Conservation (phyloP, 2,113 vertebrate species). For the Hyperoodon ampullatus region DNA sequence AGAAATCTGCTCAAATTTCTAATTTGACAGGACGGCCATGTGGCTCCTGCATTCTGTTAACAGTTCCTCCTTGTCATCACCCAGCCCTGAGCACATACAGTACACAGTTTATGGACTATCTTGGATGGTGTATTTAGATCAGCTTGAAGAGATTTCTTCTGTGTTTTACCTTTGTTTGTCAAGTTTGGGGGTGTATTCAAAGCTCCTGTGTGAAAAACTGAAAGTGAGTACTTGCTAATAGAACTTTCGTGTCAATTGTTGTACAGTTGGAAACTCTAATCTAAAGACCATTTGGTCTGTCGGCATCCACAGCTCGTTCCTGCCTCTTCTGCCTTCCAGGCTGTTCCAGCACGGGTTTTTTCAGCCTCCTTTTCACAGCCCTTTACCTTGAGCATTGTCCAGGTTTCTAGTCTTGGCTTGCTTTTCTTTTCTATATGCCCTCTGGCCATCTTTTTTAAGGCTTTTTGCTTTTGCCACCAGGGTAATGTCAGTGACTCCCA, state of each 20-base stretch:
- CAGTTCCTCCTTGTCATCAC: slow-evolving; percentile 83
- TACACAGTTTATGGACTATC: slow-evolving; percentile 77
- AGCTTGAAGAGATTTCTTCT: slow-evolving; percentile 72
- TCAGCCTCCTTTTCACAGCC: not conserved
- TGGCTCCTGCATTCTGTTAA: slow-evolving; percentile 83
- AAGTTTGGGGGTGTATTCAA: slow-evolving; percentile 60
- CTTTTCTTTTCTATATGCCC: slow-evolving; percentile 29
- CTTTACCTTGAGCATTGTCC: slow-evolving; percentile 18
- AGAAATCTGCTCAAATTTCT: slow-evolving; percentile 84
- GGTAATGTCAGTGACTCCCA: not conserved
- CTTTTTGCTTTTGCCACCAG: not conserved
- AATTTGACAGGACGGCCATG: slow-evolving; percentile 83
- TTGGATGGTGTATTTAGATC: slow-evolving; percentile 77
- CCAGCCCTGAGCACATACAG: slow-evolving; percentile 81
- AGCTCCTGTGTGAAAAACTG: slow-evolving; percentile 37
- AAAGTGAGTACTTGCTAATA: slow-evolving; percentile 42
- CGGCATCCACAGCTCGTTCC: not conserved
- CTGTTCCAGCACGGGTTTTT: not conserved
- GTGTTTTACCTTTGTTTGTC: slow-evolving; percentile 79
- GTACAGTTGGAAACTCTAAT: slow-evolving; percentile 26
- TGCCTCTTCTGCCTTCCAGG: slow-evolving; percentile 35
- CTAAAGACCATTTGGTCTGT: slow-evolving; percentile 44
- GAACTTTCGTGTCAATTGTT: slow-evolving; percentile 30
- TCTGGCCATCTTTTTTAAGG: slow-evolving; percentile 4
- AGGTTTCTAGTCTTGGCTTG: not conserved